These are phyloP conservation scores for Xiphophorus birchmanni DNA, from an alignment of 2,797 vertebrate species.

Conservation along the genomic window DNA sequence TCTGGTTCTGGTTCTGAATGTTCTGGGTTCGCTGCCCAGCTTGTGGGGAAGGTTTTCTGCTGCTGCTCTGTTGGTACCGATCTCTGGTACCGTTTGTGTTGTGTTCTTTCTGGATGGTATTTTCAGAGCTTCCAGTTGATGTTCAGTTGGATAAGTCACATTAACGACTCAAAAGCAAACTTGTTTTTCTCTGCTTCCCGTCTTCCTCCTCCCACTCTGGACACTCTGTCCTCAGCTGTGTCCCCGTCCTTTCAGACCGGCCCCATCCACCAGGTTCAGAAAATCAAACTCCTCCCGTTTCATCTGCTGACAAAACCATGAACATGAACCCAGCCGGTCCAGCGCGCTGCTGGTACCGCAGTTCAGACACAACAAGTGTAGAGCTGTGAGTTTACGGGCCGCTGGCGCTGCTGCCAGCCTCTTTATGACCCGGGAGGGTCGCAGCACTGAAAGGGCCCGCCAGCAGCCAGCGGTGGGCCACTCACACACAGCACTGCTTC, in stretches of 20 bases:
- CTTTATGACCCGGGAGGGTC: conserved; percentile 65
- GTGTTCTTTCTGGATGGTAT: not conserved
- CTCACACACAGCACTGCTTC: conserved; percentile 63
- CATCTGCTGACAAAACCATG: conserved; percentile 50
- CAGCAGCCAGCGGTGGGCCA: conserved; percentile 64
- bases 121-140: not conserved
- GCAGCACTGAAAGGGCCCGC: conserved; percentile 63
- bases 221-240: conserved; percentile 60
- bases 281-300: conserved; percentile 52
- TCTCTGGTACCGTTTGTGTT: not conserved
- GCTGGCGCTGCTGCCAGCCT: conserved; percentile 45
- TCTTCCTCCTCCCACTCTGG: conserved; percentile 45
- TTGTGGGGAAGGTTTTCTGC: not conserved
- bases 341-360: conserved; percentile 25
- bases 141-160: not conserved
- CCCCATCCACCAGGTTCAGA: conserved; percentile 49
- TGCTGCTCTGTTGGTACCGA: not conserved
- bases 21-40: not conserved
- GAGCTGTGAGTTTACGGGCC: conserved; percentile 61
- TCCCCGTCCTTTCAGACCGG: conserved; percentile 61
- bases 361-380: conserved; percentile 66
- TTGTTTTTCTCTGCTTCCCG: conserved; percentile 45
- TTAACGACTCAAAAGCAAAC: not conserved
- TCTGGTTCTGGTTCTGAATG: not conserved
- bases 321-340: conserved; percentile 60